Base-by-base conservation (phyloP, 2,888 invertebrate species). In the Protophormia terraenovae region DNA sequence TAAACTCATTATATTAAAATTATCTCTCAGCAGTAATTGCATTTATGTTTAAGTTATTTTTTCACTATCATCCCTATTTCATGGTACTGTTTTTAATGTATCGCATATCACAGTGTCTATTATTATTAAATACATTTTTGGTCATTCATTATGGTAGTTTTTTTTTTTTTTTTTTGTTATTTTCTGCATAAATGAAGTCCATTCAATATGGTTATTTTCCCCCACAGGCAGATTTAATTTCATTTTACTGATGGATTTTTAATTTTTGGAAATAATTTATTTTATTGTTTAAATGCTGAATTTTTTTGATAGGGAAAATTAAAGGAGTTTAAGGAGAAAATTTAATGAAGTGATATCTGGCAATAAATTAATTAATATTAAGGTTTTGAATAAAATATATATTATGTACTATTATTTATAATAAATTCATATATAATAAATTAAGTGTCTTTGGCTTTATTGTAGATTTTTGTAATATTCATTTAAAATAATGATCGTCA, bases 1-100 rank as follows among this genome's bases (percentile, higher is more conserved):
- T 79, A 83, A 79, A 79, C 73, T 83, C 83, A 83, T 83, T 83
- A 79, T 79, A 69, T 75, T 78, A 78, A 83, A 79, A 79, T 83
- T 75, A 83, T 78, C 78, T 78, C 14, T 38, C 50, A 71, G 27
- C 78, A 73, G 55, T 83, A 79, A 83, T 79, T 79, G 67, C 73
- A 75, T 79, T 79, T 53, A 53, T 75, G 41, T 58, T 69, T 19
- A 55, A 67, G 41, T 38, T 73, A 16, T 24, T 41, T 79, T 64
- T 64, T 72, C 47, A n/a, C 6, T 5, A 10, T n/a, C 19, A 29
- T n/a, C 19, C 16, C 4, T 32, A 47, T 12, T 14, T 35, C 16
- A n/a, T n/a, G n/a, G n/a, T n/a, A n/a, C 6, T 60, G 27, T 35
- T 19, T 12, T 16, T 53, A 14, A 10, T 27, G 29, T 79, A 79